Conservation (phyloP, 2,113 vertebrate genomes). For the Arothron firmamentum region DNA sequence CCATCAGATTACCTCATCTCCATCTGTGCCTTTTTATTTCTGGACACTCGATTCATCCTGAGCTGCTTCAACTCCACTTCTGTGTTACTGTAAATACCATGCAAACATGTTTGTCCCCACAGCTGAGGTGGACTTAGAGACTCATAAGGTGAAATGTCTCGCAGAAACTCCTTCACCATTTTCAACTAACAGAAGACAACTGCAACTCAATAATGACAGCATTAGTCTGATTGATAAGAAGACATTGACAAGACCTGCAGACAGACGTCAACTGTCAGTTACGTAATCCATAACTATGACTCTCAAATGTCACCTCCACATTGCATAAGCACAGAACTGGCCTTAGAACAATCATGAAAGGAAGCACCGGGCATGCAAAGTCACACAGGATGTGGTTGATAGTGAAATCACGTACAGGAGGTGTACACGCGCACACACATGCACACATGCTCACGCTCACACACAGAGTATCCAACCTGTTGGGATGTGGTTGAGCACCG, state of each 20-base stretch:
- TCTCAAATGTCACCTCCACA: no score
- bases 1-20: slow-evolving; percentile 53
- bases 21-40: slow-evolving; percentile 44
- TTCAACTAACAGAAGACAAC: no score
- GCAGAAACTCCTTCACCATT: no score
- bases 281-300: background rate
- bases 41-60: slow-evolving; percentile 11
- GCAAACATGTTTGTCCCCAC: no score
- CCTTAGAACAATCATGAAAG: background rate
- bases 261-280: background rate
- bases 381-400: slow-evolving; percentile 48
- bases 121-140: no score
- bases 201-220: slow-evolving; percentile 23
- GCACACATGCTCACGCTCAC: slow-evolving; percentile 11
- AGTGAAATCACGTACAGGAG: slow-evolving; percentile 50
- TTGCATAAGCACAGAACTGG: background rate
- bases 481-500: slow-evolving; percentile 76
- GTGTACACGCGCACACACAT: slow-evolving; percentile 9
- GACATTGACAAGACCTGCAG: background rate
- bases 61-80: background rate
- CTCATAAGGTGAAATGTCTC: no score
- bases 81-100: slow-evolving; percentile 10
- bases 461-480: slow-evolving; percentile 65
- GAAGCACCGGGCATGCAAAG: slow-evolving; percentile 33
- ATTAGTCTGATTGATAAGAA: background rate